Evolutionary conservation across 2,797 vertebrate species (phyloP).

Genomic region (Falco novaeseelandiae): DNA sequence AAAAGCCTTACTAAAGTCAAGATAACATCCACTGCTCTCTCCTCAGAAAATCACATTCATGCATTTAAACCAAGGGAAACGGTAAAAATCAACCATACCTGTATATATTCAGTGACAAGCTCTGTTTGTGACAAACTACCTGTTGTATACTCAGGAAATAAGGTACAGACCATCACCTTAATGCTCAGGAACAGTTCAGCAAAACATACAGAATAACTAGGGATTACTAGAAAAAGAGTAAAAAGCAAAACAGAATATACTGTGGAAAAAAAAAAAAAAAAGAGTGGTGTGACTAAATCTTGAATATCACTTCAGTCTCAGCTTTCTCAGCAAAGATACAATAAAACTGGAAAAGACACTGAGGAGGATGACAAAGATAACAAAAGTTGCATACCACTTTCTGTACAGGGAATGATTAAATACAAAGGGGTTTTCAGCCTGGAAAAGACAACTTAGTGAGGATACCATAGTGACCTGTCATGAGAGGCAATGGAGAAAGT

Average conservation of each 20-base stretch:
- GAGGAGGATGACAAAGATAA: neutral
- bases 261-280: neutral
- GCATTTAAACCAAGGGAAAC: neutral
- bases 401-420: neutral
- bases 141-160: neutral
- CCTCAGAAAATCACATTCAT: neutral
- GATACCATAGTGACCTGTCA: neutral
- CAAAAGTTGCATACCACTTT: neutral
- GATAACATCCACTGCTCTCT: neutral
- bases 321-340: neutral
- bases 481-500: neutral
- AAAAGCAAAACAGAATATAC: neutral
- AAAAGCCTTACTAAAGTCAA: neutral
- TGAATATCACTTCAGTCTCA: neutral
- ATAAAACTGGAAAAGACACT: neutral
- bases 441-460: neutral
- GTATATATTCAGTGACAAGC: neutral
- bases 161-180: neutral
- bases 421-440: neutral
- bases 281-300: neutral
- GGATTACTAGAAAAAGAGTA: neutral
- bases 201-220: neutral
- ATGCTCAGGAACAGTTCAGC: neutral
- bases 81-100: neutral
- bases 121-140: neutral